A percentile compares a stretch with the other conserved stretches of the same genome.
phyloP scores from a whole-genome alignment of 1,140 invertebrate genomes.

The Drosophila ohnishii region DNA sequence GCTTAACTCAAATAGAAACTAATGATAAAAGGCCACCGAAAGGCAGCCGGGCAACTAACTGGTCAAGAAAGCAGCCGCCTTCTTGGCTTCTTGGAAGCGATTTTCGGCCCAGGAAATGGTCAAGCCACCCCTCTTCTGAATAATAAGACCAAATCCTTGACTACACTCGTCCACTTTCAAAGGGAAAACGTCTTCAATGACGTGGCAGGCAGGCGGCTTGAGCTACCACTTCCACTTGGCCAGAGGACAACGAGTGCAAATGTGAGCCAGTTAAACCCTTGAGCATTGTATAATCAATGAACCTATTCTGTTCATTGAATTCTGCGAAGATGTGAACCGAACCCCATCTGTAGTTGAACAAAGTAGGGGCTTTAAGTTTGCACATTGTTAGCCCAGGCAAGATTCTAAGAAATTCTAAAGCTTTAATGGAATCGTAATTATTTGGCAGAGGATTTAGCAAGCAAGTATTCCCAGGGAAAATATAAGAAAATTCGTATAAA shows the following conservation, averaged over 20 bases:
- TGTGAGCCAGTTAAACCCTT: slow-evolving; percentile 22
- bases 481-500: neutral
- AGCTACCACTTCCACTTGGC: slow-evolving; percentile 8
- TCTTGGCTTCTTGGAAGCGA: slow-evolving; percentile 1
- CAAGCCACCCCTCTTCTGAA: slow-evolving; percentile 16
- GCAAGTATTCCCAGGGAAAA: too few relatives aligned
- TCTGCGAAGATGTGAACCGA: slow-evolving; percentile 8
- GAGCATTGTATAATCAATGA: slow-evolving; percentile 20
- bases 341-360: neutral
- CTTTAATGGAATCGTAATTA: slow-evolving; percentile 7
- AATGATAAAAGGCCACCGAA: slow-evolving; percentile 35
- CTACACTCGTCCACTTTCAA: slow-evolving; percentile 12
- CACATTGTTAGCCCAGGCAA: neutral
- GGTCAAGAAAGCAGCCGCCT: slow-evolving; percentile 22
- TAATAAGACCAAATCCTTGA: slow-evolving; percentile 40
- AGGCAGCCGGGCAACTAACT: slow-evolving; percentile 7
- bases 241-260: slow-evolving; percentile 21
- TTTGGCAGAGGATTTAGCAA: neutral
- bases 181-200: slow-evolving; percentile 26
- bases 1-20: slow-evolving; percentile 68
- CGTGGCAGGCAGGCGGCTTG: slow-evolving; percentile 4
- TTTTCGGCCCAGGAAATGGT: slow-evolving; percentile 19
- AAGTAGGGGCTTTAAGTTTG: slow-evolving; percentile 13
- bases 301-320: slow-evolving; percentile 27
- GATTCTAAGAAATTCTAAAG: neutral